Percentiles rank a stretch among this genome's conserved stretches.
These are phyloP conservation scores for Sphaerophoria taeniata DNA, from an alignment of 2,888 invertebrate genomes.

Conservation along the genomic window DNA sequence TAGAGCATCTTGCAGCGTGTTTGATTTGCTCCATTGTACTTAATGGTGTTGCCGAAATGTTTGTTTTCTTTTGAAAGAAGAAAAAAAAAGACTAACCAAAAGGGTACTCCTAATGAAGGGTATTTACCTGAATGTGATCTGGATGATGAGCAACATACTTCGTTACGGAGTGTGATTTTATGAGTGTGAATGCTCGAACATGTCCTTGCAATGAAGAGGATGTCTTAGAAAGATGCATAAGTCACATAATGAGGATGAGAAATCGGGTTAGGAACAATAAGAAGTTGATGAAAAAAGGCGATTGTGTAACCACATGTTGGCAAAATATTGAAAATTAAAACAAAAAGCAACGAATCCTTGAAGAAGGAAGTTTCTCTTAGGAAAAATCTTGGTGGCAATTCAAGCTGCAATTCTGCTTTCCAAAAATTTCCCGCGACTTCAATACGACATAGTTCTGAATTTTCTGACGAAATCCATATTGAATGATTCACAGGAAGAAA, in stretches of 20 bases:
- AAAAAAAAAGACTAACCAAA: slow-evolving; percentile 1
- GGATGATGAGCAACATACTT: slow-evolving; percentile 67
- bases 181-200: slow-evolving; percentile 64
- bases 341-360: no score
- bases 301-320: no score
- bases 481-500: no score
- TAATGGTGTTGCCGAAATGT: slow-evolving; percentile 25
- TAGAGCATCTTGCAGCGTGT: slow-evolving; percentile 66
- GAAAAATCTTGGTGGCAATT: no score
- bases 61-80: slow-evolving; percentile 6
- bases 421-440: no score
- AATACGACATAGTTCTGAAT: no score
- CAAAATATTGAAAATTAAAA: no score
- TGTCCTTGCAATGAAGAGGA: slow-evolving; percentile 67
- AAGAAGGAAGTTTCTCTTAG: no score
- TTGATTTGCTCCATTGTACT: slow-evolving; percentile 57
- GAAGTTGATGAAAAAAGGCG: slow-evolving; percentile 42
- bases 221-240: slow-evolving; percentile 62
- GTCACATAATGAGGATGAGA: slow-evolving; percentile 41
- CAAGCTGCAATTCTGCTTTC: no score
- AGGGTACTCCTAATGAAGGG: slow-evolving; percentile 57
- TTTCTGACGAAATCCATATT: no score
- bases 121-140: slow-evolving; percentile 72
- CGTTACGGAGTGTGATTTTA: slow-evolving; percentile 68
- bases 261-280: slow-evolving; percentile 60